phyloP scores from a whole-genome alignment of 1,140 invertebrate species.

The Tetraneura akinire region DNA sequence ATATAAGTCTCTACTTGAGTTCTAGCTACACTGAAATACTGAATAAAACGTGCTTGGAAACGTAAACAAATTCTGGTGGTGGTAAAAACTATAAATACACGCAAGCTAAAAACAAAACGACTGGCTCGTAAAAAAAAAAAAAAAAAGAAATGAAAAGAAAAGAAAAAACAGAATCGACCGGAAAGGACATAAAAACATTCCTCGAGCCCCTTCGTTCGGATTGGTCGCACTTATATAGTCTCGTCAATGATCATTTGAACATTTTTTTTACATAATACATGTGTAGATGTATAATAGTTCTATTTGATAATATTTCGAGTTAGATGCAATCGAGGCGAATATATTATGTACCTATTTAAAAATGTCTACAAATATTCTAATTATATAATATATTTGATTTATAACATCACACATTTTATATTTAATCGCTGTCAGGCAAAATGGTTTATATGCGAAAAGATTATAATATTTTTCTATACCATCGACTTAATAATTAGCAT shows the following conservation, averaged over 20 bases:
- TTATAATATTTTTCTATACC: too few species aligned
- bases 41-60: background rate
- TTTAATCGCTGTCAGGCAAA: too few species aligned
- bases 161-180: slow-evolving; percentile 6
- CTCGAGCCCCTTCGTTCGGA: background rate
- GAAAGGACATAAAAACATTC: slow-evolving; percentile 25
- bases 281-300: background rate
- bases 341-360: too few species aligned
- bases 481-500: too few species aligned
- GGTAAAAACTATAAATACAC: slow-evolving; percentile 15
- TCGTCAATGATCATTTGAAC: background rate
- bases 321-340: too few species aligned
- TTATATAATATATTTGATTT: too few species aligned
- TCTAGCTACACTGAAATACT: background rate
- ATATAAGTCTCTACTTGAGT: background rate
- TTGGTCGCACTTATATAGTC: background rate
- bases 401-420: too few species aligned
- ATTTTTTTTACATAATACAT: background rate
- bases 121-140: slow-evolving; percentile 13
- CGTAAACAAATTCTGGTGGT: background rate
- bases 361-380: too few species aligned
- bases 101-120: slow-evolving; percentile 15
- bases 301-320: too few species aligned
- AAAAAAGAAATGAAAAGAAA: too few species aligned
- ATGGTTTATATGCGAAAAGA: too few species aligned